Conservation (phyloP, 2,888 invertebrate species). For the Caradrina clavipalpis region DNA sequence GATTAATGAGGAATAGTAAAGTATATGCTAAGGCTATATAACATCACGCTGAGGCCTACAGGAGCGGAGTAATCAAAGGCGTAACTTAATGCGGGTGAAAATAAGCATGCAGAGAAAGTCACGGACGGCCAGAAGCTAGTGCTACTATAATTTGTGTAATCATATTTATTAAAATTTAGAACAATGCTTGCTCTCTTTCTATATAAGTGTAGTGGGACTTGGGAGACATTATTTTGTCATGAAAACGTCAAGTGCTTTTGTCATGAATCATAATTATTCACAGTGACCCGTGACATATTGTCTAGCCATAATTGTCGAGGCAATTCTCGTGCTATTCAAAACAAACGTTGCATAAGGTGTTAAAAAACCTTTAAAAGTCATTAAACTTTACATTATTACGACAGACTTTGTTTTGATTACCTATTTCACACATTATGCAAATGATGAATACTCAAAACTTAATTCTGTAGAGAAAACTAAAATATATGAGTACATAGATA, state of each 20-base stretch:
- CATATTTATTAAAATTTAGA: background rate
- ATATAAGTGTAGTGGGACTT: background rate
- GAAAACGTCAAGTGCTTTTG: slow-evolving; percentile 4
- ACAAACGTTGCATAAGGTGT: background rate
- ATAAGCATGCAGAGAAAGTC: too few species aligned
- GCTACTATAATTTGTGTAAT: background rate
- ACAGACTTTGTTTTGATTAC: slow-evolving; percentile 1
- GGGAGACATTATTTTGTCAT: slow-evolving; percentile 30
- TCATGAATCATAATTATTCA: slow-evolving; percentile 30
- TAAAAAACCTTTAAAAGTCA: background rate
- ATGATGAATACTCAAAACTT: background rate
- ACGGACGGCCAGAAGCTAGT: background rate
- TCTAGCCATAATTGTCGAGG: background rate
- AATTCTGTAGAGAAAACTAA: background rate
- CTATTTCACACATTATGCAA: background rate
- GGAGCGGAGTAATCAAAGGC: too few species aligned
- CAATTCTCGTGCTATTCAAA: slow-evolving; percentile 12
- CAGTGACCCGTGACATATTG: slow-evolving; percentile 2
- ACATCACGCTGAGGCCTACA: too few species aligned
- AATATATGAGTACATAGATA: background rate
- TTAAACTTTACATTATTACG: slow-evolving; percentile 3
- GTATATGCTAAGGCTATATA: too few species aligned
- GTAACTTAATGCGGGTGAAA: too few species aligned
- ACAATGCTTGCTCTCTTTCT: slow-evolving; percentile 16
- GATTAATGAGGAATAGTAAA: too few species aligned